Evolutionary conservation across 2,888 invertebrate species (phyloP), one percentile per base, ranked within the genome.

Genomic region (Patella ulyssiponensis): DNA sequence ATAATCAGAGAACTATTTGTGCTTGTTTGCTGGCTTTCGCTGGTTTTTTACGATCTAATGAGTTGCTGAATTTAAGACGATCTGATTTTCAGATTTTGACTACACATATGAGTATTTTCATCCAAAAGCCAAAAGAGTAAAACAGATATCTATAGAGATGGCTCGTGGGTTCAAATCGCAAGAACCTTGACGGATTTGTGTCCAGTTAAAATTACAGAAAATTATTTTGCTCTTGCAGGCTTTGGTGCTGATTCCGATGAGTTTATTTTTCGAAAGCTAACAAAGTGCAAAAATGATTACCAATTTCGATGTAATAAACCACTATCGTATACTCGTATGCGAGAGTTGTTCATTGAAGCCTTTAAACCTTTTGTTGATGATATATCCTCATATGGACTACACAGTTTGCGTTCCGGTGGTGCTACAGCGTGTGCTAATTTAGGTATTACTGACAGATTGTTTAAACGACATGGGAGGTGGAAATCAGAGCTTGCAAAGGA

Each of bases 91-190:
- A 74, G 9, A 54, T 77, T 56, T 20, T 76, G 9, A 17, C 52
- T 15, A 12, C 69, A 53, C 51, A 77, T 51, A 74, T 77, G 33
- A 64, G 15, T 73, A 74, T 77, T 15, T 80, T 76, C 9, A 77
- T 80, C 71, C 76, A 80, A 54, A 69, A 58, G 11, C 71, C 76
- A 80, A 54, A 69, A 58, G 11, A 76, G 73, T n/a, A 80, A 80
- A n/a, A 77, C 80, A 5, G 77, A 77, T 69, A 58, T 69, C 12
- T 80, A 80, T 69, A 76, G 80, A 51, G 76, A 77, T 54, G 77
- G 80, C 9, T 33, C 56, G 11, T 80, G 76, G 78, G 23, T 76
- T 15, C 27, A 69, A 0, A 74, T 78, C 23, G 15, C 74, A 17
- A 20, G 72, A 17, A 76, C 80, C n/a, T 56, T 69, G 23, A 74